Percentiles rank a stretch among this genome's conserved stretches.
These are phyloP conservation scores for Tachuris rubrigastra DNA, from an alignment of 2,113 vertebrate species.

Conservation along the genomic window DNA sequence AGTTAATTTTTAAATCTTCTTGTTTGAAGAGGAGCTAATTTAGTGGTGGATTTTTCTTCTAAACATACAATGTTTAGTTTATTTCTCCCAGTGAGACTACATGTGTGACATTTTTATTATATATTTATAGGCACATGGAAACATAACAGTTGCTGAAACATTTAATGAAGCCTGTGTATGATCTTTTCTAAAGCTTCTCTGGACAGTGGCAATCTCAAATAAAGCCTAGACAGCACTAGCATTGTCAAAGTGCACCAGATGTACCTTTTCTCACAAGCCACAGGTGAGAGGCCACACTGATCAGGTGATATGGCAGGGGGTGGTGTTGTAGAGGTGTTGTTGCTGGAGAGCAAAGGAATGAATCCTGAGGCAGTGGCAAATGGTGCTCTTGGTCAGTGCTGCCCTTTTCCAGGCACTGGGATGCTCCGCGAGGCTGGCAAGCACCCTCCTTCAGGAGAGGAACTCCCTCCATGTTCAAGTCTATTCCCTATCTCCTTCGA, in stretches of 20 bases:
- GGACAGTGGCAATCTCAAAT: not conserved
- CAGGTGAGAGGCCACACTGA: not conserved
- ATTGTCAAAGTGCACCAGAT: not conserved
- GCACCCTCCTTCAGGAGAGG: constrained; percentile 32
- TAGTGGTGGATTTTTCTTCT: not conserved
- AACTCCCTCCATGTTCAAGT: constrained; percentile 62
- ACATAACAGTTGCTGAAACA: not conserved
- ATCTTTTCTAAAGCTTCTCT: not conserved
- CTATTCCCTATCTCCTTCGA: constrained; percentile 57
- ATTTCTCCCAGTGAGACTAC: not conserved
- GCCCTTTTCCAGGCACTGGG: constrained; percentile 36
- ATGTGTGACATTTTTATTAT: not conserved
- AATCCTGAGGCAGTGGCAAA: rapidly evolving
- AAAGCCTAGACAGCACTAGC: not conserved
- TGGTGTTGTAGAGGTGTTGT: rapidly evolving
- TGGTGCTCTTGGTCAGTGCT: rapidly evolving
- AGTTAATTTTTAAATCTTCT: not conserved
- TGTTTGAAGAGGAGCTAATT: not conserved
- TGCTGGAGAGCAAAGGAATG: not conserved
- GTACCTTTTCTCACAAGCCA: not conserved
- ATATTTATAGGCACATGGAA: not conserved
- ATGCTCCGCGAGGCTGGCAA: constrained; percentile 22
- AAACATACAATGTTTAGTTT: not conserved
- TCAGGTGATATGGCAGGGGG: not conserved
- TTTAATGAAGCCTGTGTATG: not conserved